phyloP scores from a whole-genome alignment of 2,888 invertebrate species.

The Lagria hirta region DNA sequence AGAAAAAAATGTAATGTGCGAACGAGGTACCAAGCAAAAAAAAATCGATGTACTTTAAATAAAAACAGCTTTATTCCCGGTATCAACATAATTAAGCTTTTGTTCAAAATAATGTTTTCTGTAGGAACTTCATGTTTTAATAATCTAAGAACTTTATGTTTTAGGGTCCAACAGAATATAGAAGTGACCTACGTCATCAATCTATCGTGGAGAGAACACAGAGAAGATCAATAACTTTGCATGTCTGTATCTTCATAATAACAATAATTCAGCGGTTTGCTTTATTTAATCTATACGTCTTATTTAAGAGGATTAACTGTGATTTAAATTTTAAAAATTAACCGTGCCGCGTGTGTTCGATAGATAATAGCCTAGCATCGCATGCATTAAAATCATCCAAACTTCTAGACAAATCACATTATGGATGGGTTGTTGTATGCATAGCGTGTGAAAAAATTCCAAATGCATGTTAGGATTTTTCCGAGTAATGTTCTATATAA shows the following conservation, averaged over 20 bases:
- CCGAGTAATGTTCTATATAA: conserved; percentile 10
- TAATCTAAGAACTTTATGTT: conserved; percentile 10
- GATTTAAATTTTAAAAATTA: conserved; percentile 30
- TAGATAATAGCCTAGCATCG: conserved; percentile 21
- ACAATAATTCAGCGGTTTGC: conserved; percentile 17
- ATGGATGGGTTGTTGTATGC: conserved; percentile 16
- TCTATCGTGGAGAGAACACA: too few species aligned
- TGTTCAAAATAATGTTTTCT: too few species aligned
- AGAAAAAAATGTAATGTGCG: too few species aligned
- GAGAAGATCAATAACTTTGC: conserved; percentile 21
- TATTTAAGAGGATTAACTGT: conserved; percentile 30
- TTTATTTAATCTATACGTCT: conserved; percentile 24
- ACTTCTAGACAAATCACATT: conserved; percentile 22
- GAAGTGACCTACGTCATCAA: conserved; percentile 10
- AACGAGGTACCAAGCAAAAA: too few species aligned
- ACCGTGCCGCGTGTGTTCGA: conserved; percentile 31
- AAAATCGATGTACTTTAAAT: too few species aligned
- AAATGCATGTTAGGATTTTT: conserved; percentile 7
- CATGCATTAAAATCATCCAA: conserved; percentile 18
- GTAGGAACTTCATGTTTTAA: conserved; percentile 16
- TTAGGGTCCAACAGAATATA: conserved; percentile 12
- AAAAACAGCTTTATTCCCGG: too few species aligned
- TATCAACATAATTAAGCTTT: too few species aligned
- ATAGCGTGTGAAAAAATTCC: conserved; percentile 14
- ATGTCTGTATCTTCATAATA: conserved; percentile 14